Base-by-base conservation (phyloP, 2,888 invertebrate genomes). In the Catocala sponsa region DNA sequence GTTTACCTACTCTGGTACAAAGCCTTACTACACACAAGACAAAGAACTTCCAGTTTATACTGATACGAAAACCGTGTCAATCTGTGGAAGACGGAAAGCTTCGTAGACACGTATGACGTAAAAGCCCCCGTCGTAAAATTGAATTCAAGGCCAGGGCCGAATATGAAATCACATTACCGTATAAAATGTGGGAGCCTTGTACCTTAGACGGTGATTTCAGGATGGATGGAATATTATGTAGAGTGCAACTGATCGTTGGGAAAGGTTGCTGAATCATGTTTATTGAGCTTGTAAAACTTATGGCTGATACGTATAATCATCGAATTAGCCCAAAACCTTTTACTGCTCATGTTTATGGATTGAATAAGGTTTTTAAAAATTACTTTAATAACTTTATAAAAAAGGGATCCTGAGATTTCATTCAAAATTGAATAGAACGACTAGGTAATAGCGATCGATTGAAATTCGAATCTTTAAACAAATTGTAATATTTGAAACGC, bases 81-180 rank as follows among this genome's bases (percentile, higher is more conserved):
- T 25, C 1, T 25, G 25, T 25, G 25, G 25, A 25, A 25, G 25
- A 25, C 25, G 4, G 25, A 25, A 25, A 25, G 1, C 25, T 25
- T 25, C 25, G 25, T 25, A 25, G 25, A 38, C 41, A 7, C 41
- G 46, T 41, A 32, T 47, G 25, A 12, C 35, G 63, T 59, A 35
- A 44, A 44, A 59, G 38, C 57, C 62, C 62, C 50, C 25, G 46
- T 74, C 77, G 71, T 74, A 67, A 77, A 77, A 43, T 49, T 63
- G 15, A 55, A 59, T 71, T 74, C 71, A 74, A 77, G 74, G 77
- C 48, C 74, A 63, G 52, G 63, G 15, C 49, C 58, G 47, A 56
- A 77, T 74, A 74, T 77, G 68, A 71, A 64, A 74, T 76, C 70
- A 70, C 72, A 77, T 68, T 68, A 63, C 57, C 71, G 56, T 74